phyloP scores from a whole-genome alignment of 2,797 vertebrate species.

The Sitta carolinensis region DNA sequence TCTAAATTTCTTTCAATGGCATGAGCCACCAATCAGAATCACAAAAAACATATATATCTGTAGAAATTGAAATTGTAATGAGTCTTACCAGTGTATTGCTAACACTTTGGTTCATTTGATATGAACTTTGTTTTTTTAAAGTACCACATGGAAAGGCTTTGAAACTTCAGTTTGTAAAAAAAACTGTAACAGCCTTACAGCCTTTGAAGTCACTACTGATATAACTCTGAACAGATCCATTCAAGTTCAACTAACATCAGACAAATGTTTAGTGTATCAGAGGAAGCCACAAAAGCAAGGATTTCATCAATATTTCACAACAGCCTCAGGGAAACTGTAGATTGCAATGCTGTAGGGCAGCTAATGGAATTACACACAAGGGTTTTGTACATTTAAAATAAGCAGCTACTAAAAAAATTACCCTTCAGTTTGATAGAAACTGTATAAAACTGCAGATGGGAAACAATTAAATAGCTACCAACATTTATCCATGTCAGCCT shows the following conservation, averaged over 20 bases:
- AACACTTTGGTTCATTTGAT: constrained; percentile 62
- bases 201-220: constrained; percentile 81
- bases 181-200: constrained; percentile 69
- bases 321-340: constrained; percentile 94
- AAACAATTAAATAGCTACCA: constrained; percentile 80
- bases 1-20: constrained; percentile 1
- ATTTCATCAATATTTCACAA: constrained; percentile 99
- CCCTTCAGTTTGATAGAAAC: constrained; percentile 82
- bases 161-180: constrained; percentile 74
- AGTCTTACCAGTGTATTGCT: constrained; percentile 53
- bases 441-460: constrained; percentile 80
- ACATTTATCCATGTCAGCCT: constrained; percentile 72
- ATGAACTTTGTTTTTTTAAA: constrained; percentile 73
- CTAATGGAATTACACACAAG: constrained; percentile 97
- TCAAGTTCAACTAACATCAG: constrained; percentile 84
- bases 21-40: background rate
- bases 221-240: constrained; percentile 80
- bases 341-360: constrained; percentile 92
- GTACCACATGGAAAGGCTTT: constrained; percentile 68
- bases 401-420: constrained; percentile 85
- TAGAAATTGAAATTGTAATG: constrained; percentile 59
- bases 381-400: constrained; percentile 96
- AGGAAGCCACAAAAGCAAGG: constrained; percentile 84
- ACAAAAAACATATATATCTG: background rate
- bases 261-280: constrained; percentile 85